Evolutionary conservation across 2,113 vertebrate species (phyloP), one percentile per base, ranked within the genome.

Genomic region (Passerina amoena): DNA sequence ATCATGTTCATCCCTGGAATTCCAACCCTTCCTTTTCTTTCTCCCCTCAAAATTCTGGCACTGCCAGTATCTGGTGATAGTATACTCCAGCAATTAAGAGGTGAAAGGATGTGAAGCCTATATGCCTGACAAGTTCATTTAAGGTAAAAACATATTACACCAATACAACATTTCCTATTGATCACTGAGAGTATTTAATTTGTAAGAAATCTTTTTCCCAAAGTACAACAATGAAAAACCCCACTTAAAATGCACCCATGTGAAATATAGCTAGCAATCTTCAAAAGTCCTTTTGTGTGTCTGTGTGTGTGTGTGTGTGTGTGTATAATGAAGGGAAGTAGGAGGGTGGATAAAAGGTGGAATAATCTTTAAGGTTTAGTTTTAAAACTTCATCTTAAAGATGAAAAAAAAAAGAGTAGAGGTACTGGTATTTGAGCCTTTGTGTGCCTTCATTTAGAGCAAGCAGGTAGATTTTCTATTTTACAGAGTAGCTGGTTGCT

Each of bases 1-100:
- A 57, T 95, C 56, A 6, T 91, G 78, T 94, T 93, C 83, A 66
- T 90, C 64, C 27, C 85, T 92, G 85, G 76, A 88, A 80, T 95
- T 82, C 88, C 85, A 75, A 54, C 25, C 37, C 65, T 92, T 81
- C 50, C 54, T 87, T 89, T 86, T 87, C 76, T 76, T 78, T 85
- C 77, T 90, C 76, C 59, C 31, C 61, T 94, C 71, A 65, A 86
- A 95, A 63, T 89, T 90, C 71, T 95, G 81, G 57, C 81, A 35
- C 45, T n/a, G 64, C 30, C 33, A 63, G 40, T 60, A 63, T 25
- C 28, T 78, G 85, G 40, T 5, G 12, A 28, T 54, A 31, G 44
- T 53, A 17, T 42, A 65, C 65, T 56, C 14, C 42, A 51, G 61
- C 92, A 83, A 86, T 96, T 84, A 90, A 68, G 28, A 56, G 35